Evolutionary conservation across 2,888 invertebrate genomes (phyloP).

Genomic region (Meganola albula): DNA sequence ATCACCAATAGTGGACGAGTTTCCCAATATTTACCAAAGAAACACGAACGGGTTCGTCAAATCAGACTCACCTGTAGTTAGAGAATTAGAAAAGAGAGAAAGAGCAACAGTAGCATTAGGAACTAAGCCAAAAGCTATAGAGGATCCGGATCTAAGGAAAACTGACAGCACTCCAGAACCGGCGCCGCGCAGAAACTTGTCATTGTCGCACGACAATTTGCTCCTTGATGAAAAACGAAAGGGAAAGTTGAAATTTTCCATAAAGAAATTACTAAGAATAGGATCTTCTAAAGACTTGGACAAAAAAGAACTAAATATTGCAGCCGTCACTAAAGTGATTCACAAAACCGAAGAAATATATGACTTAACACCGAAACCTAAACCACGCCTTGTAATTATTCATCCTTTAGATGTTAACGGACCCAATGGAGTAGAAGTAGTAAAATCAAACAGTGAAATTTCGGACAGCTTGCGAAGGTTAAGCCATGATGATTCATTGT

Average conservation of each 20-base stretch:
- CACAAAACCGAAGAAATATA: slow-evolving; percentile 74
- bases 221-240: slow-evolving; percentile 81
- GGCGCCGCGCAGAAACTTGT: slow-evolving; percentile 82
- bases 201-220: slow-evolving; percentile 86
- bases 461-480: slow-evolving; percentile 50
- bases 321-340: slow-evolving; percentile 65
- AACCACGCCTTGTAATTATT: slow-evolving; percentile 89
- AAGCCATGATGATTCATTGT: slow-evolving; percentile 76
- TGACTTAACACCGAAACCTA: slow-evolving; percentile 79
- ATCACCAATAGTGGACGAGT: slow-evolving; percentile 68
- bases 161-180: slow-evolving; percentile 77
- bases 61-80: slow-evolving; percentile 82
- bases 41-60: slow-evolving; percentile 75
- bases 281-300: slow-evolving; percentile 84
- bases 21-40: slow-evolving; percentile 77
- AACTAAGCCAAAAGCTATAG: slow-evolving; percentile 36
- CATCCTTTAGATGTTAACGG: slow-evolving; percentile 92
- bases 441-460: slow-evolving; percentile 75
- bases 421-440: slow-evolving; percentile 84
- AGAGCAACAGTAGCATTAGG: slow-evolving; percentile 66
- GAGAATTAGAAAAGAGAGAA: slow-evolving; percentile 87
- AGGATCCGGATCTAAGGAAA: slow-evolving; percentile 48
- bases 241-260: slow-evolving; percentile 84
- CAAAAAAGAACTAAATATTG: slow-evolving; percentile 70
- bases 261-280: slow-evolving; percentile 89